phyloP scores from a whole-genome alignment of 2,797 vertebrate species.

The Eremophila alpestris region DNA sequence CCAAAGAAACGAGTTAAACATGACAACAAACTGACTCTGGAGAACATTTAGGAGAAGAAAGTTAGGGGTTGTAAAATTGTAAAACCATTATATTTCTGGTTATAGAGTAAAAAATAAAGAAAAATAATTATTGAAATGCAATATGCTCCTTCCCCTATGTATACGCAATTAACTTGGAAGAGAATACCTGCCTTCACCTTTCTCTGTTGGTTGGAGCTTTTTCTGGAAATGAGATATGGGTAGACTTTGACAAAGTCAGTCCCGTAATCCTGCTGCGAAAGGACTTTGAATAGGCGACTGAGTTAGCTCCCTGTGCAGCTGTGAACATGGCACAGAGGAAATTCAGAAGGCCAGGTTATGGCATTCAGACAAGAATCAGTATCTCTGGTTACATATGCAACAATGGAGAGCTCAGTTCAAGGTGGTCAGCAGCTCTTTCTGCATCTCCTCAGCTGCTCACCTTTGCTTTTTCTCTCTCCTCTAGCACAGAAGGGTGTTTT shows the following conservation, averaged over 20 bases:
- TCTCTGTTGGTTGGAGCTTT: neutral
- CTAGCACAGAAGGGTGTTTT: neutral
- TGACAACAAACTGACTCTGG: neutral
- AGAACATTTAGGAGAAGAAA: neutral
- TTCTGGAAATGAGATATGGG: neutral
- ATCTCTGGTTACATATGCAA: neutral
- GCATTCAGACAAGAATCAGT: neutral
- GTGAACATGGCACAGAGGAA: neutral
- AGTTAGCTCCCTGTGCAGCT: neutral
- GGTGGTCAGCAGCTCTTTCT: neutral
- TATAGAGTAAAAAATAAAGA: neutral
- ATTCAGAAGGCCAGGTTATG: neutral
- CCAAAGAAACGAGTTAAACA: neutral
- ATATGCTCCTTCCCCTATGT: accelerated
- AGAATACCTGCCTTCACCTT: neutral
- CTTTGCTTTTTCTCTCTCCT: neutral
- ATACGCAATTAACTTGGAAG: neutral
- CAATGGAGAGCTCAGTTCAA: neutral
- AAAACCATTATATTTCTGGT: neutral
- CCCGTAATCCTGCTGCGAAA: neutral
- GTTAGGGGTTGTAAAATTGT: neutral
- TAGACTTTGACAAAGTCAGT: neutral
- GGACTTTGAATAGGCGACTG: neutral
- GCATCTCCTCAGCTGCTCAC: neutral
- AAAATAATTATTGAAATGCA: neutral